Conservation (phyloP, 1,140 invertebrate genomes). For the Tetragnatha versicolor region DNA sequence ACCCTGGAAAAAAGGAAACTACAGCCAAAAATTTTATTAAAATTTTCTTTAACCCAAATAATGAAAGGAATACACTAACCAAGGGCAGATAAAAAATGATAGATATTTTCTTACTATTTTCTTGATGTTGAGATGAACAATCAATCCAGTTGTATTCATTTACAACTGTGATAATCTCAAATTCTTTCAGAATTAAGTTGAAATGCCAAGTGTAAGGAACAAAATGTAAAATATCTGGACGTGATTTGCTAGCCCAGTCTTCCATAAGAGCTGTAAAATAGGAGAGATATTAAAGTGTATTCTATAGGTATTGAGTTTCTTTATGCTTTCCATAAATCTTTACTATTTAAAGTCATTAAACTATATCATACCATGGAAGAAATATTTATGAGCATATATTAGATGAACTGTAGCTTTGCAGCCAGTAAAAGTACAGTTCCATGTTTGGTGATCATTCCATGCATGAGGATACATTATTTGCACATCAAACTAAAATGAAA, state of each 20-base stretch:
- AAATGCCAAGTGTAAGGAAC: slow-evolving; percentile 97
- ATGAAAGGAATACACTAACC: not conserved
- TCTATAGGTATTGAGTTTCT: too few species aligned
- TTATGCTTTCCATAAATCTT: not conserved
- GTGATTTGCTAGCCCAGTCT: slow-evolving; percentile 91
- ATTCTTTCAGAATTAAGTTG: slow-evolving; percentile 88
- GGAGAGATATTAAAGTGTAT: not conserved
- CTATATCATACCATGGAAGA: slow-evolving; percentile 78
- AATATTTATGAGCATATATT: slow-evolving; percentile 93
- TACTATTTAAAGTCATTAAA: not conserved
- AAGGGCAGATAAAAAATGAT: not conserved
- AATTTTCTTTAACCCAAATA: too few species aligned
- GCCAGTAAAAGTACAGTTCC: slow-evolving; percentile 87
- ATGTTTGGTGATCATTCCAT: slow-evolving; percentile 96
- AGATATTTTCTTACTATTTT: slow-evolving; percentile 73
- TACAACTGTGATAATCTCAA: slow-evolving; percentile 91
- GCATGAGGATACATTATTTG: slow-evolving; percentile 85
- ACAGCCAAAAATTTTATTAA: too few species aligned
- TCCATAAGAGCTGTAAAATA: slow-evolving; percentile 80
- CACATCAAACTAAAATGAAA: slow-evolving; percentile 74
- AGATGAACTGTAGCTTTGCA: slow-evolving; percentile 92
- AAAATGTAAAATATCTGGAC: slow-evolving; percentile 91
- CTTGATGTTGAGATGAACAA: slow-evolving; percentile 91
- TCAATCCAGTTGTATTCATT: slow-evolving; percentile 99
- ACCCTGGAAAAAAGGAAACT: too few species aligned